Evolutionary conservation across 2,888 invertebrate species (phyloP).

Genomic region (Rhabditoides inermis): DNA sequence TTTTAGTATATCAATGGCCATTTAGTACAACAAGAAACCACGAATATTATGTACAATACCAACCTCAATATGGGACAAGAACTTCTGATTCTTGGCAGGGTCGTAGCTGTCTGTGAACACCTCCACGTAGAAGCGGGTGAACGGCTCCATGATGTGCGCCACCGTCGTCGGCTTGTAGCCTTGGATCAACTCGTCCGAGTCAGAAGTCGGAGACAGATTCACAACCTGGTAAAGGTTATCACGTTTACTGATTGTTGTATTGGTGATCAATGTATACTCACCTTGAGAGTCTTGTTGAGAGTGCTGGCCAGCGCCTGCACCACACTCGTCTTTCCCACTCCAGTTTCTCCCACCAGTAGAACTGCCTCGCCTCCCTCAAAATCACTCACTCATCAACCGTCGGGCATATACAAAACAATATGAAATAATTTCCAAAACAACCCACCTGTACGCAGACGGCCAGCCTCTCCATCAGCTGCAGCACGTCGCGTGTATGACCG

Average conservation of each 20-base stretch:
- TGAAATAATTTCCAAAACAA: too few species aligned
- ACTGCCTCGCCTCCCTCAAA: conserved; percentile 79
- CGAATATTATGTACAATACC: too few species aligned
- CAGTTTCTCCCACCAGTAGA: conserved; percentile 90
- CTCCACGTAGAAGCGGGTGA: conserved; percentile 73
- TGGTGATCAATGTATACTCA: too few species aligned
- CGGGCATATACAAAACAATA: too few species aligned
- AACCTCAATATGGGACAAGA: conserved; percentile 70
- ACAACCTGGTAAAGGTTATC: too few species aligned
- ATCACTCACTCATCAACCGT: too few species aligned
- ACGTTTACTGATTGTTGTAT: too few species aligned
- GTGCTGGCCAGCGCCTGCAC: conserved; percentile 59
- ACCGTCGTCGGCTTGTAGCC: conserved; percentile 91
- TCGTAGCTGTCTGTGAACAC: conserved; percentile 71
- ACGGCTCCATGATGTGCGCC: conserved; percentile 71
- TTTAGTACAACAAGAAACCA: too few species aligned
- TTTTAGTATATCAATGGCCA: too few species aligned
- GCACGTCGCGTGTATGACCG: conserved; percentile 66
- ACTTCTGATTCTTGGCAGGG: conserved; percentile 72
- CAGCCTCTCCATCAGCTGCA: conserved; percentile 70
- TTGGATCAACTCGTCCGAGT: conserved; percentile 87
- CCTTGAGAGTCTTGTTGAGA: conserved; percentile 60
- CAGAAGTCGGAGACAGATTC: conserved; percentile 98
- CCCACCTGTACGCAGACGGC: conserved; percentile 67
- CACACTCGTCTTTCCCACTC: conserved; percentile 91